phyloP scores from a whole-genome alignment of 2,797 vertebrate genomes.

The Synaphobranchus kaupii region DNA sequence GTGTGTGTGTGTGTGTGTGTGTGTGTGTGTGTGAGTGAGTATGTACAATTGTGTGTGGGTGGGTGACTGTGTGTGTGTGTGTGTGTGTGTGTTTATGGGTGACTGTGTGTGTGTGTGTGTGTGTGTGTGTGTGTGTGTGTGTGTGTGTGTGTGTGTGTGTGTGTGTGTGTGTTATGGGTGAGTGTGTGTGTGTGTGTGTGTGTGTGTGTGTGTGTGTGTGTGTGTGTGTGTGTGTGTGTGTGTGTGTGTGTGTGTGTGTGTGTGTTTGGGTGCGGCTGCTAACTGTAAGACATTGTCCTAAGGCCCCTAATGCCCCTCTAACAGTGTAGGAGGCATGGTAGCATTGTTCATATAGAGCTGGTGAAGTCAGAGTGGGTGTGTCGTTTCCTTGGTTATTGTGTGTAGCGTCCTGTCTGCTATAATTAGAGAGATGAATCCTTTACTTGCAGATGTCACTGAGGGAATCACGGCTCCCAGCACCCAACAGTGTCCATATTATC shows the following conservation, averaged over 20 bases:
- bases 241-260: no score
- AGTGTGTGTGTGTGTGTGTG: no score
- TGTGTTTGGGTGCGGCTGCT: neutral
- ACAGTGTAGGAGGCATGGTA: neutral
- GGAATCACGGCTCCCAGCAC: neutral
- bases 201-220: no score
- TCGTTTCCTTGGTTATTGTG: conserved; percentile 1
- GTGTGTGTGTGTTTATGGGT: neutral
- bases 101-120: no score
- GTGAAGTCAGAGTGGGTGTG: conserved; percentile 1
- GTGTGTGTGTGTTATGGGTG: no score
- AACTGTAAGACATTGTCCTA: neutral
- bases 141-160: no score
- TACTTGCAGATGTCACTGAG: neutral
- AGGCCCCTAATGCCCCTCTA: neutral
- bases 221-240: no score
- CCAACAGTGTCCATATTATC: neutral
- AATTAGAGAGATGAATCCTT: neutral
- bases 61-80: neutral
- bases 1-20: no score
- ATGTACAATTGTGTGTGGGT: no score
- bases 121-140: neutral
- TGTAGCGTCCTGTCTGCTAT: conserved; percentile 14
- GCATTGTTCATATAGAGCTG: conserved; percentile 4
- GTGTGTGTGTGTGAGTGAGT: no score